Conservation (phyloP, 2,113 vertebrate genomes). For the Turdus rufiventris region DNA sequence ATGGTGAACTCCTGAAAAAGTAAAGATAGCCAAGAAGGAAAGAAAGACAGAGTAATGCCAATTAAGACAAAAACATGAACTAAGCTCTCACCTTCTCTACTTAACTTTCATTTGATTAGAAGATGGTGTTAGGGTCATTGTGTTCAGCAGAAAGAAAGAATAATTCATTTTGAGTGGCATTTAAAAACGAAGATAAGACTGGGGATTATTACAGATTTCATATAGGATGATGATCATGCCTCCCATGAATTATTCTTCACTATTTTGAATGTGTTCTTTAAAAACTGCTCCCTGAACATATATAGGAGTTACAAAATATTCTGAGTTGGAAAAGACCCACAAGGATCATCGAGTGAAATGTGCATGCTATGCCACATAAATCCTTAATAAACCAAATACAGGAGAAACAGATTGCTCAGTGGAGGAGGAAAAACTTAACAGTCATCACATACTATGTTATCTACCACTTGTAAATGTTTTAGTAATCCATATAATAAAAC, state of each 20-base stretch:
- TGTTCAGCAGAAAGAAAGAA: conserved; percentile 4
- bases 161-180: conserved; percentile 27
- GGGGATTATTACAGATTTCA: background rate
- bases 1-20: conserved; percentile 92
- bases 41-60: conserved; percentile 80
- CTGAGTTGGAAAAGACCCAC: background rate
- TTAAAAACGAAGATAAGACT: background rate
- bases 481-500: background rate
- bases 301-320: background rate
- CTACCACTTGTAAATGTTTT: background rate
- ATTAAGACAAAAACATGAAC: conserved; percentile 47
- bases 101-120: background rate
- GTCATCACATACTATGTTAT: background rate
- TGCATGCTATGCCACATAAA: background rate
- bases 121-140: background rate
- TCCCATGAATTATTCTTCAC: background rate
- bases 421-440: background rate
- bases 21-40: conserved; percentile 84
- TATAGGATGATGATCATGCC: background rate
- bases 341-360: background rate
- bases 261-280: background rate
- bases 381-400: background rate
- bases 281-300: background rate
- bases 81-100: background rate
- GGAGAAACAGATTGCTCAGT: background rate